phyloP scores from a whole-genome alignment of 1,140 invertebrate genomes.

The Magallana ariakensis region DNA sequence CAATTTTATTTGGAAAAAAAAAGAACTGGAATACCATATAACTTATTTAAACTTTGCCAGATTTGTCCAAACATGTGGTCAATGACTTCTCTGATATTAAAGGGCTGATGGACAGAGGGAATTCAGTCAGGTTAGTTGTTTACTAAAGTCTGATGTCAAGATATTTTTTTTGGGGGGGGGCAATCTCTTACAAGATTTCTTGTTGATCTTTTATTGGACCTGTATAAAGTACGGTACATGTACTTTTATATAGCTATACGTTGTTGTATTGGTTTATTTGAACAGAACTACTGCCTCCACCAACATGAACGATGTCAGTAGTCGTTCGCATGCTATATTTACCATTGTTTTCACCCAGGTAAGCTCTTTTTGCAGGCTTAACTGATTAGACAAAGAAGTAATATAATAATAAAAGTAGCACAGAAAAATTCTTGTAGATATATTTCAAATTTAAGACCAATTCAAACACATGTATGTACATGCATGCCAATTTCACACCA shows the following conservation, averaged over 20 bases:
- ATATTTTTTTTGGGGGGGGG: too few species aligned
- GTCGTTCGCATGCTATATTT: conserved; percentile 84
- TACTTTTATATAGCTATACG: conserved; percentile 46
- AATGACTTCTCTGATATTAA: conserved; percentile 82
- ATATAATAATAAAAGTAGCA: background rate
- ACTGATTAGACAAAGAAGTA: background rate
- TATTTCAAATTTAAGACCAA: too few species aligned
- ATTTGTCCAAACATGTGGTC: conserved; percentile 81
- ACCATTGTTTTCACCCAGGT: conserved; percentile 83
- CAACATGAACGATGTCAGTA: conserved; percentile 85
- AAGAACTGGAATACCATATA: too few species aligned
- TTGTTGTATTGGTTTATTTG: background rate
- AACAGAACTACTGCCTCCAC: conserved; percentile 83
- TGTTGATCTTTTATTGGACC: too few species aligned
- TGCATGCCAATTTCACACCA: conserved; percentile 19
- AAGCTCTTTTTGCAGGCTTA: conserved; percentile 8
- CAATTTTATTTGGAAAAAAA: too few species aligned
- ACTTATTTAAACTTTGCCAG: conserved; percentile 58
- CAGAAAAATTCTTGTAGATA: background rate
- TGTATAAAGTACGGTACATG: too few species aligned
- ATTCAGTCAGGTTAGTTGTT: conserved; percentile 69
- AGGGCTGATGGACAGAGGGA: conserved; percentile 80
- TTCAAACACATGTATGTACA: background rate
- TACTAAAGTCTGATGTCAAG: too few species aligned
- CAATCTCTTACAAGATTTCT: too few species aligned